Percentiles rank a stretch among this genome's conserved stretches.
These are phyloP conservation scores for Diacarnus erythraeanus DNA, from an alignment of 37 sponge, comb jelly and placozoan species.

Conservation along the genomic window DNA sequence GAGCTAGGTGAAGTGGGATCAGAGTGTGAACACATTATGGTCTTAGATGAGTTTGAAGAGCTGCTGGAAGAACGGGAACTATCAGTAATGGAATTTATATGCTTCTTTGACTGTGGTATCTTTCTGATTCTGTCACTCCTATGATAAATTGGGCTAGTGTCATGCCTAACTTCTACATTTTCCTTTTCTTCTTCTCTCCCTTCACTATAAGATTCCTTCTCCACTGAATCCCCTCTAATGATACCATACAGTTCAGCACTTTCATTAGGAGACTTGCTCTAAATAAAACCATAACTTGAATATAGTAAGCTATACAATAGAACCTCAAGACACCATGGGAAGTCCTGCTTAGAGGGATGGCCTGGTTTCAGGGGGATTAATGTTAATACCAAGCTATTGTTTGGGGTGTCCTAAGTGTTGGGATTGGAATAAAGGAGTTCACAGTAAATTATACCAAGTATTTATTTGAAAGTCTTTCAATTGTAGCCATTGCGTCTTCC, in stretches of 20 bases:
- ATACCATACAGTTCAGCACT: conserved; percentile 4
- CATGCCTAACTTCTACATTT: not conserved
- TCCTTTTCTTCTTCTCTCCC: conserved; percentile 13
- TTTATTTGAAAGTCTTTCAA: conserved; percentile 34
- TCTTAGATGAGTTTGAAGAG: not conserved
- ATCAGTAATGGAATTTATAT: not conserved
- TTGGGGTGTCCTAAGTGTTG: too few relatives aligned
- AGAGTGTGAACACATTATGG: too few relatives aligned
- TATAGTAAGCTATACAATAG: too few relatives aligned
- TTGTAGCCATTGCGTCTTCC: not conserved
- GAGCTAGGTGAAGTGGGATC: not conserved
- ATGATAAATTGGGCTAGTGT: too few relatives aligned
- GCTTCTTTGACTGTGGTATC: not conserved
- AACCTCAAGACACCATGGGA: too few relatives aligned
- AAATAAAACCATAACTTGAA: too few relatives aligned
- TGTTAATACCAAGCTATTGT: too few relatives aligned
- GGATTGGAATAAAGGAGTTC: not conserved
- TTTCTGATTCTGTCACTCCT: too few relatives aligned
- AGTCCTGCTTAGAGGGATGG: too few relatives aligned
- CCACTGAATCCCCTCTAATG: not conserved
- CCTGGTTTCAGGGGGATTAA: too few relatives aligned
- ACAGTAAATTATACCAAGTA: conserved; percentile 18
- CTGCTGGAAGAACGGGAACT: not conserved
- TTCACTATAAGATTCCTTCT: not conserved
- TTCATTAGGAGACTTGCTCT: not conserved